A percentile compares a stretch with the other conserved stretches of the same genome.
phyloP scores from a whole-genome alignment of 2,888 invertebrate species.

The Drosophila limbata region DNA sequence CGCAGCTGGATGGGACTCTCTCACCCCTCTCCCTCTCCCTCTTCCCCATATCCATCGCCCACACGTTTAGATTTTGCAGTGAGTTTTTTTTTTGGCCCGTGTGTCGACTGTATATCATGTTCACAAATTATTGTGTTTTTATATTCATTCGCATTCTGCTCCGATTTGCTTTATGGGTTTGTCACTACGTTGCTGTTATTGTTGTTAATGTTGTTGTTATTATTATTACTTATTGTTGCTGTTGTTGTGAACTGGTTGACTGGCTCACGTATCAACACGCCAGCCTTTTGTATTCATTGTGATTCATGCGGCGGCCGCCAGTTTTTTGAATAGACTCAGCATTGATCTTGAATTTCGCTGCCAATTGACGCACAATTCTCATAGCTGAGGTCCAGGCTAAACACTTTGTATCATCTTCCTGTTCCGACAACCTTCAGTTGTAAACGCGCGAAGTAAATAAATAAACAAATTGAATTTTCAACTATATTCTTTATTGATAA shows the following conservation, averaged over 20 bases:
- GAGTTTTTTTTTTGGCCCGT: slow-evolving; percentile 6
- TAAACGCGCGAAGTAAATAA: slow-evolving; percentile 36
- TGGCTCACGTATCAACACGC: slow-evolving; percentile 36
- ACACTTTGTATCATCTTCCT: slow-evolving; percentile 52
- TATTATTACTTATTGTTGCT: slow-evolving; percentile 15
- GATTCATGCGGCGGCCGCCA: slow-evolving; percentile 62
- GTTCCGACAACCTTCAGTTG: slow-evolving; percentile 61
- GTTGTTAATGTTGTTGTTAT: slow-evolving; percentile 6
- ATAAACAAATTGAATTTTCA: slow-evolving; percentile 69
- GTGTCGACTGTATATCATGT: slow-evolving; percentile 44
- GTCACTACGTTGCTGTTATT: slow-evolving; percentile 26
- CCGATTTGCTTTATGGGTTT: slow-evolving; percentile 41
- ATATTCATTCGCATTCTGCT: slow-evolving; percentile 33
- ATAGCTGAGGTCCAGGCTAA: slow-evolving; percentile 25
- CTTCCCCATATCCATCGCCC: slow-evolving; percentile 29
- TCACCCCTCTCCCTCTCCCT: slow-evolving; percentile 1
- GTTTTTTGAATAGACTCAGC: slow-evolving; percentile 57
- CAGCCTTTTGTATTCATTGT: slow-evolving; percentile 62
- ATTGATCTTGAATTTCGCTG: slow-evolving; percentile 75
- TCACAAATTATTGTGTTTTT: slow-evolving; percentile 19
- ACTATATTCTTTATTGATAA: slow-evolving; percentile 82
- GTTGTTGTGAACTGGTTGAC: slow-evolving; percentile 12
- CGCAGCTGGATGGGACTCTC: slow-evolving; percentile 15
- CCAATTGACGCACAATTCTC: slow-evolving; percentile 55
- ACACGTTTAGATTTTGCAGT: slow-evolving; percentile 26